A percentile compares a stretch with the other conserved stretches of the same genome.
phyloP scores from a whole-genome alignment of 2,113 vertebrate genomes.

The Megaceryle maxima region DNA sequence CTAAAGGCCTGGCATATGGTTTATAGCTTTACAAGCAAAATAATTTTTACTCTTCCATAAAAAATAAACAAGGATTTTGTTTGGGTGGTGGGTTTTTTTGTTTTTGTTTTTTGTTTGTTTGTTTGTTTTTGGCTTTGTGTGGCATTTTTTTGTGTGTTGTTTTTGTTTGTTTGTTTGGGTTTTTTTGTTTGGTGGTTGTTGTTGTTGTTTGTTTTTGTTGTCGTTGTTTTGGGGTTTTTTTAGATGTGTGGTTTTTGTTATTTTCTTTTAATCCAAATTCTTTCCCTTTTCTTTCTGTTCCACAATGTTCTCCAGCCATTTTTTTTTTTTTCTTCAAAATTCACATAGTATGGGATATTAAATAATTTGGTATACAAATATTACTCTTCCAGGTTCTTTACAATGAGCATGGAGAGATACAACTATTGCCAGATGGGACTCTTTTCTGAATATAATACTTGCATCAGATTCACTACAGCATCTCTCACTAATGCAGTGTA shows the following conservation, averaged over 20 bases:
- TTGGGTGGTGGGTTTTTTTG: background rate
- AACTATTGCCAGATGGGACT: background rate
- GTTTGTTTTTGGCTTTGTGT: background rate
- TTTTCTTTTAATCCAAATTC: background rate
- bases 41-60: constrained; percentile 37
- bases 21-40: constrained; percentile 6
- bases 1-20: constrained; percentile 36
- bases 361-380: background rate
- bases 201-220: background rate
- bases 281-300: background rate
- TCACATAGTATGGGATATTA: background rate
- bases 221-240: background rate
- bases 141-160: background rate
- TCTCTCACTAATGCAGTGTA: background rate
- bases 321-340: background rate
- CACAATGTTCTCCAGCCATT: background rate
- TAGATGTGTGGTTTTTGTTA: background rate
- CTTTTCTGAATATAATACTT: background rate
- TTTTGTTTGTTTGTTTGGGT: background rate
- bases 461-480: background rate
- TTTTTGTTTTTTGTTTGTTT: background rate
- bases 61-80: constrained; percentile 2
- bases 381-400: background rate
- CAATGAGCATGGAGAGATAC: background rate
- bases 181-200: background rate